These are phyloP conservation scores for Selenia dentaria DNA, from an alignment of 2,888 invertebrate species.

Conservation along the genomic window DNA sequence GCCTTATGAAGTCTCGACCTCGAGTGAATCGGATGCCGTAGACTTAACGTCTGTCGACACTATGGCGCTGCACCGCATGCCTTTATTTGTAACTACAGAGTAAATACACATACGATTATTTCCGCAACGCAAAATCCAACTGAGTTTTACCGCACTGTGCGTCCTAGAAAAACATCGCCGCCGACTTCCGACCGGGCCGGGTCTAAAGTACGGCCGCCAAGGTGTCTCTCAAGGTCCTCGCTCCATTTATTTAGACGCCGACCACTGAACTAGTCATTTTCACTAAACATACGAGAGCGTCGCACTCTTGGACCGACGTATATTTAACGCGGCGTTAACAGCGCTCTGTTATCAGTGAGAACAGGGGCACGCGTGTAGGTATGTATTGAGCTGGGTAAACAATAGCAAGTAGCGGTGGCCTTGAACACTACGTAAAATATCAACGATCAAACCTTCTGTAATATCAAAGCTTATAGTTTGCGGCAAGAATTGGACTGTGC, in stretches of 20 bases:
- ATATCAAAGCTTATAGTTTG: too few species aligned
- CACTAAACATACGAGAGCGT: constrained; percentile 6
- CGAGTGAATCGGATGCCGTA: too few species aligned
- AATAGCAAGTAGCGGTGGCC: background rate
- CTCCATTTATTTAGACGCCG: constrained; percentile 16
- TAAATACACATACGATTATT: too few species aligned
- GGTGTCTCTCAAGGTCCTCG: constrained; percentile 35
- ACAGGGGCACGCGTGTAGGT: background rate
- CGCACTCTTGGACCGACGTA: too few species aligned
- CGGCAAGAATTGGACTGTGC: too few species aligned
- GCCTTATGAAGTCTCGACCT: too few species aligned
- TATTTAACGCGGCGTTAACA: constrained; percentile 9
- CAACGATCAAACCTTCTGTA: too few species aligned
- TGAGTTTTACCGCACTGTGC: background rate
- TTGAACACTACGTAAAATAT: background rate
- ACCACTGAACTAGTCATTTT: constrained; percentile 12
- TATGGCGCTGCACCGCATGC: too few species aligned
- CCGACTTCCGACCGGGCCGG: constrained; percentile 2
- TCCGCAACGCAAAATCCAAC: background rate
- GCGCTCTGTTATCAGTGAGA: constrained; percentile 2
- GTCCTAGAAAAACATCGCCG: constrained; percentile 1
- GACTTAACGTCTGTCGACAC: too few species aligned
- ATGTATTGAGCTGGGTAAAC: background rate
- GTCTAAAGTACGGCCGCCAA: constrained; percentile 38
- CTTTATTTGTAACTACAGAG: too few species aligned